Percentiles rank a stretch among this genome's conserved stretches.
Evolutionary conservation across 2,113 vertebrate genomes (phyloP).

Genomic region (Ageneiosus marmoratus): DNA sequence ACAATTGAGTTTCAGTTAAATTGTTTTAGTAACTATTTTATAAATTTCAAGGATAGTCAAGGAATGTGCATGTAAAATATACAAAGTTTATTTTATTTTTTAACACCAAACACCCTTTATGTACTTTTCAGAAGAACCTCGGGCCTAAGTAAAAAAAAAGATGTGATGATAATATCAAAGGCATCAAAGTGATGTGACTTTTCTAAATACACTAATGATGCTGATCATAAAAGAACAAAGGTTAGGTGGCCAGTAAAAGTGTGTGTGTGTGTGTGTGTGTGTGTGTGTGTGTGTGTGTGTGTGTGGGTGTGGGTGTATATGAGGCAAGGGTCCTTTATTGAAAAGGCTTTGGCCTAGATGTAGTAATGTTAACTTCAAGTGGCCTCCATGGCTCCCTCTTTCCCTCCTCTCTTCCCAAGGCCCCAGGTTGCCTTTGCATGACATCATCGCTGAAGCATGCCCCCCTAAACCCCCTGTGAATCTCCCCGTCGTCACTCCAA

Average conservation of each 20-base stretch:
- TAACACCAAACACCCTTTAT: background rate
- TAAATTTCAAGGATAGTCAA: too few relatives aligned
- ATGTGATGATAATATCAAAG: background rate
- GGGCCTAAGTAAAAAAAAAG: background rate
- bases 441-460: conserved; percentile 98
- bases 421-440: conserved; percentile 96
- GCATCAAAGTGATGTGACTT: conserved; percentile 1
- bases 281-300: conserved; percentile 22
- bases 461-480: conserved; percentile 89
- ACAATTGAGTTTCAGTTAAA: background rate
- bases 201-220: conserved; percentile 8
- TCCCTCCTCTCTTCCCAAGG: conserved; percentile 75
- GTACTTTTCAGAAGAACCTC: background rate
- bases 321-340: conserved; percentile 58
- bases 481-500: conserved; percentile 83
- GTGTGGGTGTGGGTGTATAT: conserved; percentile 30
- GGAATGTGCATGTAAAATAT: too few relatives aligned
- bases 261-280: conserved; percentile 13
- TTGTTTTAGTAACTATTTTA: too few relatives aligned
- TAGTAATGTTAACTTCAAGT: conserved; percentile 82
- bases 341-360: conserved; percentile 77
- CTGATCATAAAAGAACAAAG: conserved; percentile 19
- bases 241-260: conserved; percentile 31
- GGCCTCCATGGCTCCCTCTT: conserved; percentile 75
- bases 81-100: background rate